Evolutionary conservation across 2,113 vertebrate species (phyloP).

Genomic region (Cygnus buccinator): DNA sequence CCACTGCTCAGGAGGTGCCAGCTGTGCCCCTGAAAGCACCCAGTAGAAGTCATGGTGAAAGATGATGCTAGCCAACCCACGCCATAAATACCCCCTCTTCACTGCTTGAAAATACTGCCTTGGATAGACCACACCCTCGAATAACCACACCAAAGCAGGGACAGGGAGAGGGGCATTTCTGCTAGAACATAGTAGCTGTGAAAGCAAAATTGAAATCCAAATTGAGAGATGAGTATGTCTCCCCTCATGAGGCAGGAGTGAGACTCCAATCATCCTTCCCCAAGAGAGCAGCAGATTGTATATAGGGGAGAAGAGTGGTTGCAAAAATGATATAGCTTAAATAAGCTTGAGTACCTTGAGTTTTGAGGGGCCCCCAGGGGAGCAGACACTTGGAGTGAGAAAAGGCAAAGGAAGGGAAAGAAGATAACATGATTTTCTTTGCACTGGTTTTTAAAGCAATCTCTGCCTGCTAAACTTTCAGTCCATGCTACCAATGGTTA

Average conservation of each 20-base stretch:
- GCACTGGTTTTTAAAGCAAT: conserved; percentile 34
- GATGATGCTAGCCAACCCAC: not conserved
- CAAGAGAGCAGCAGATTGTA: not conserved
- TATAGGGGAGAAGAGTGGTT: not conserved
- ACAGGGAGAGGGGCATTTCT: not conserved
- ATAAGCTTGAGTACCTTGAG: conserved; percentile 11
- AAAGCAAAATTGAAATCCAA: not conserved
- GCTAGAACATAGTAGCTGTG: not conserved
- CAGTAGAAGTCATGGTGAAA: not conserved
- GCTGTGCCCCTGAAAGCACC: not conserved
- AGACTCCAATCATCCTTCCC: not conserved
- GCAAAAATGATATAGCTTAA: conserved; percentile 9
- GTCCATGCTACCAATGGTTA: not conserved
- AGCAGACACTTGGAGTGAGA: conserved; percentile 35
- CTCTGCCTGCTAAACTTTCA: conserved; percentile 59
- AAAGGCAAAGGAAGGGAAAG: conserved; percentile 20
- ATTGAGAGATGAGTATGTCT: not conserved
- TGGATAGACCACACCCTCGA: not conserved
- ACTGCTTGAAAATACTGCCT: not conserved
- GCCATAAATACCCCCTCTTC: not conserved
- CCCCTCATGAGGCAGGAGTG: not conserved
- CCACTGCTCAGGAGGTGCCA: not conserved
- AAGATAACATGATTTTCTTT: conserved; percentile 27
- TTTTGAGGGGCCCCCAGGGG: not conserved
- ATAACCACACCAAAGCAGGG: not conserved